These are phyloP conservation scores for honey bee (Apis mellifera) DNA, from an alignment of 1,140 invertebrate genomes.

Conservation along the genomic window DNA sequence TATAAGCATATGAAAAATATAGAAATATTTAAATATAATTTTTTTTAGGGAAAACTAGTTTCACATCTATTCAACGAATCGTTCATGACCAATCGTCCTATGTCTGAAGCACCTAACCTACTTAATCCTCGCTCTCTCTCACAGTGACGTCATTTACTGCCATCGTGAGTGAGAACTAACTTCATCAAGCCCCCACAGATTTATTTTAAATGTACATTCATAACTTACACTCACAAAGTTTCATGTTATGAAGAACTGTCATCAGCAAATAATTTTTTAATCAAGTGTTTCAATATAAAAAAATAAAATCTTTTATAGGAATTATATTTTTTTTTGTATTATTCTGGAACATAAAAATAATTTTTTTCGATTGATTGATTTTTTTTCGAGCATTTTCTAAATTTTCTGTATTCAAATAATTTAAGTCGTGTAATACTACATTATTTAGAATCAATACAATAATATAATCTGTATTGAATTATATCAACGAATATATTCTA, in stretches of 20 bases:
- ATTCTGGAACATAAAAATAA: too few relatives aligned
- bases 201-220: conserved; percentile 4
- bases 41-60: conserved; percentile 6
- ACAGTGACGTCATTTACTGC: conserved; percentile 52
- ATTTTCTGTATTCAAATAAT: too few relatives aligned
- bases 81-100: conserved; percentile 52
- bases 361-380: too few relatives aligned
- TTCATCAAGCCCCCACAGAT: conserved; percentile 39
- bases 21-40: background rate
- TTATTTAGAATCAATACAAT: too few relatives aligned
- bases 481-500: too few relatives aligned
- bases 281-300: background rate
- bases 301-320: background rate
- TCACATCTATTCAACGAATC: conserved; percentile 39
- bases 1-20: background rate
- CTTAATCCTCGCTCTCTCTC: conserved; percentile 62
- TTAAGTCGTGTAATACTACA: too few relatives aligned
- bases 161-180: conserved; percentile 22
- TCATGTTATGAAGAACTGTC: background rate
- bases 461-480: too few relatives aligned
- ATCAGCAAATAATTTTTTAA: too few relatives aligned
- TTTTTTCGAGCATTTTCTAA: too few relatives aligned
- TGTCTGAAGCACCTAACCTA: conserved; percentile 51
- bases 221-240: background rate
- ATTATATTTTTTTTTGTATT: too few relatives aligned